These are phyloP conservation scores for Tachina grossa DNA, from an alignment of 2,888 invertebrate genomes.

Conservation along the genomic window DNA sequence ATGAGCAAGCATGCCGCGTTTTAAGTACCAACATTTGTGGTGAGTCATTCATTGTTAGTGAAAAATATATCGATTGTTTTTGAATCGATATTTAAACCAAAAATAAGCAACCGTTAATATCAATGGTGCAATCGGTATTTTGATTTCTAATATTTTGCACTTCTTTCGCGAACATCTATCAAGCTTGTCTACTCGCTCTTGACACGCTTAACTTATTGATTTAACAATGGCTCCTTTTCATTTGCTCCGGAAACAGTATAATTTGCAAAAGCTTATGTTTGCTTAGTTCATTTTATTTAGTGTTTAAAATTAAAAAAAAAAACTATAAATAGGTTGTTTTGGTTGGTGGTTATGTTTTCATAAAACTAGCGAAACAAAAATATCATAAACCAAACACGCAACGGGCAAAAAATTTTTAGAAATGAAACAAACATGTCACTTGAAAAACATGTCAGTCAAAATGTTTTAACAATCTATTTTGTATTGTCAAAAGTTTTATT, in stretches of 20 bases:
- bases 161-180: too few species aligned
- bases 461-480: slow-evolving; percentile 67
- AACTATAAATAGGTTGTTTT: slow-evolving; percentile 36
- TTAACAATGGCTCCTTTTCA: not conserved
- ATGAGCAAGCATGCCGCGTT: too few species aligned
- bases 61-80: too few species aligned
- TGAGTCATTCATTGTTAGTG: too few species aligned
- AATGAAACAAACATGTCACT: slow-evolving; percentile 60
- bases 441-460: slow-evolving; percentile 69
- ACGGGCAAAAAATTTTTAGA: not conserved
- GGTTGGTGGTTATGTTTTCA: slow-evolving; percentile 55
- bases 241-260: slow-evolving; percentile 41
- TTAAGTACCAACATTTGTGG: too few species aligned
- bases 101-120: too few species aligned
- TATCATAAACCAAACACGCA: slow-evolving; percentile 45
- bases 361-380: slow-evolving; percentile 42
- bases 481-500: slow-evolving; percentile 60
- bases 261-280: slow-evolving; percentile 29
- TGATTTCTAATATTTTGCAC: too few species aligned
- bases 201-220: not conserved
- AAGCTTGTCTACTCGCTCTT: too few species aligned
- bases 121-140: too few species aligned
- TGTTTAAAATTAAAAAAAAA: slow-evolving; percentile 6
- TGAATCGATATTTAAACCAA: too few species aligned
- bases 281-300: slow-evolving; percentile 26